Evolutionary conservation across 2,797 vertebrate genomes (phyloP).

Genomic region (Cheirogaleus major): DNA sequence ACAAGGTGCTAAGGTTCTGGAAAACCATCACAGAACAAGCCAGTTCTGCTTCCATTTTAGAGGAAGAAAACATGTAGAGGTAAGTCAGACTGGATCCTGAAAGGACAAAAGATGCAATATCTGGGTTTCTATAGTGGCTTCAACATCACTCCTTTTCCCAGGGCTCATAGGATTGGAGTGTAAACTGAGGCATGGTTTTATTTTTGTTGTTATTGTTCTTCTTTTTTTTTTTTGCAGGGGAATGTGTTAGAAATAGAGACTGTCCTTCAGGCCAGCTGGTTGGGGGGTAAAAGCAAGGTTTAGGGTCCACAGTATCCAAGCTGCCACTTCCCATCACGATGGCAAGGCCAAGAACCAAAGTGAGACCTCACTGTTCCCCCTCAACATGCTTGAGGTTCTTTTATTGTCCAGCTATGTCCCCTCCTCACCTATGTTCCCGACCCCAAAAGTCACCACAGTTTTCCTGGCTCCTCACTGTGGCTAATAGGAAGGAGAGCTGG

Average conservation of each 20-base stretch:
- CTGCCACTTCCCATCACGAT: neutral
- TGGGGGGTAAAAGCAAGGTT: neutral
- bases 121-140: neutral
- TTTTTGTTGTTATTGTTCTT: neutral
- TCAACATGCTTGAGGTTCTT: neutral
- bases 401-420: neutral
- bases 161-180: neutral
- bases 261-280: neutral
- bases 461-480: neutral
- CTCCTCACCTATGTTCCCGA: neutral
- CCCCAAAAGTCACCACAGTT: neutral
- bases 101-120: neutral
- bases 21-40: neutral
- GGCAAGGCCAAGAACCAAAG: neutral
- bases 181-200: neutral
- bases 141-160: neutral
- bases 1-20: neutral
- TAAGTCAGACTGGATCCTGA: neutral
- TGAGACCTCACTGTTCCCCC: neutral
- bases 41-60: neutral
- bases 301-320: neutral
- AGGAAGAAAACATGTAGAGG: neutral
- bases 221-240: neutral
- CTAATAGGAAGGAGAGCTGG: neutral
- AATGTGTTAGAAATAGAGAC: neutral